Base-by-base conservation (phyloP, 2,113 vertebrate genomes). In the Megatriorchis doriae region DNA sequence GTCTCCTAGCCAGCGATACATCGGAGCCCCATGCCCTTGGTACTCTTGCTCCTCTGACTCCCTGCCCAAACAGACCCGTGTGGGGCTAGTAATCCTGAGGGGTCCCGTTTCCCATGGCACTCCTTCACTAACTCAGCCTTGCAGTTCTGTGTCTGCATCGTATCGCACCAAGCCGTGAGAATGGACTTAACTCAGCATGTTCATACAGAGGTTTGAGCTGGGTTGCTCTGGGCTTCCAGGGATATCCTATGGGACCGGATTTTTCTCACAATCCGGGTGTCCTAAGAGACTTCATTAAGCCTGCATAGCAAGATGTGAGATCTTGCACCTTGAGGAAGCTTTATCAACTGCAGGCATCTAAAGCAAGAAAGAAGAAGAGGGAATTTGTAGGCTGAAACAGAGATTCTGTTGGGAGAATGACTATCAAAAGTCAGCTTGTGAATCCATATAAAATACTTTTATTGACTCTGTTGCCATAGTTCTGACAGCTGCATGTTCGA, bases 171-270 rank as follows among this genome's bases (percentile, higher is more conserved):
- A 62, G 22, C 31, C 4, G 1, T 19, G 23, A n/a, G 31, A 67
- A 65, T 18, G 21, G 31, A 21, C 8, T 36, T 38, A 27, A 34
- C 29, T 81, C 55, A 4, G 20, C 7, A 2, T 4, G 13, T 67
- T 32, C 1, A 1, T 52, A 1, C 3, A 8, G 43, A 61, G 26
- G 1, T 81, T 77, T 66, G 79, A 43, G 27, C 5, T 2, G 6
- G 9, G 10, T 7, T 85, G 71, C 5, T 56, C 45, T 66, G 80
- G 20, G 22, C 26, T 78, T 83, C 34, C 38, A 16, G 74, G n/a
- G 23, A 3, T 36, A 13, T 31, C 17, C 29, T 27, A 1, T 45
- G 32, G 9, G 34, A 53, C 48, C 26, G 40, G 29, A 9, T 40
- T 38, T 27, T 56, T 52, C 78, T 59, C 27, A 36, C 7, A 56